Base-by-base conservation (phyloP, 2,888 invertebrate genomes). In the Oscheius sp. region DNA sequence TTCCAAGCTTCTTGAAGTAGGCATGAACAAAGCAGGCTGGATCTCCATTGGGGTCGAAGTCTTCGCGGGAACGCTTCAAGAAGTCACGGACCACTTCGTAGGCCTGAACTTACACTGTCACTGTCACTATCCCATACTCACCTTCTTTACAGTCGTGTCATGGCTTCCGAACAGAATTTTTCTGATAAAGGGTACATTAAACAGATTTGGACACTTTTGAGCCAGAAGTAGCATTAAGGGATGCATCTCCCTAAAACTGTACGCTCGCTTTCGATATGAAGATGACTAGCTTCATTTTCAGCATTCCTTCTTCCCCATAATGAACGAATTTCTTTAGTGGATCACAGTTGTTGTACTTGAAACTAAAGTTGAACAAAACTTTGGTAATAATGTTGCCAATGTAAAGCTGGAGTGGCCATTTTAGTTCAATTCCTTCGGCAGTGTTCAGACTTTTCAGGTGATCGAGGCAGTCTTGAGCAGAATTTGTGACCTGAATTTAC, bases 341-440 rank as follows among this genome's bases (percentile, higher is more conserved):
- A 3, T 63, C 70, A 42, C 70, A 33, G 21, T 83, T 70, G 1
- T 76, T 51, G 59, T 79, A 73, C 1, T 59, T 60, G 71, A 70
- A 80, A 11, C 75, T 75, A 51, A 75, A 79, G 7, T 82, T 81
- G 59, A 83, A 81, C 0, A 84, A 70, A 5, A 75, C 59, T 10
- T 80, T 74, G 72, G 78, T 79, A 73, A 84, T 84, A 9, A 84
- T 77, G 62, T 84, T 84, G 10, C 78, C 82, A 10, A 84, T 78
- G 48, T 79, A 82, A 21, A 75, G 58, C 51, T 75, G 71, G 11
- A 81, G 63, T 11, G 81, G 81, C 81, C 76, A 76, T 47, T 70
- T 73, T 42, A 81, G 33, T 50, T 81, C 76, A 11, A 78, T 47
- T 21, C 51, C 70, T 2, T 74, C 51, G 7, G 32, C 60, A 33